Conservation (phyloP, 2,888 invertebrate species). For the Matsumyia berberina region DNA sequence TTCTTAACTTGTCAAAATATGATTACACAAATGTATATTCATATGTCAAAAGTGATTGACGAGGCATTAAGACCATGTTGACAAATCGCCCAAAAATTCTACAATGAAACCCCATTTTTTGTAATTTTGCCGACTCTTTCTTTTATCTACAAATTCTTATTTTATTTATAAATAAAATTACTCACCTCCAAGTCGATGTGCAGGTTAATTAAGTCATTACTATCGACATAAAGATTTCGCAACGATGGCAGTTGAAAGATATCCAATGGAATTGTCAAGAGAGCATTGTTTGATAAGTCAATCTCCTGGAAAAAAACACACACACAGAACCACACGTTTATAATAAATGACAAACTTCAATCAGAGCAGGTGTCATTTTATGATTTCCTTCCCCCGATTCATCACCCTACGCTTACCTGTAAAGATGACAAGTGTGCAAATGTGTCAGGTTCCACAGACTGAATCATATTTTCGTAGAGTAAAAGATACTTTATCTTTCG, state of each 20-base stretch:
- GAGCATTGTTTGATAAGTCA: slow-evolving; percentile 83
- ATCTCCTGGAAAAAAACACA: slow-evolving; percentile 81
- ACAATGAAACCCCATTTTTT: no score
- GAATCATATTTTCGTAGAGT: slow-evolving; percentile 84
- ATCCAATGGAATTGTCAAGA: slow-evolving; percentile 83
- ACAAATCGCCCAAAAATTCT: slow-evolving; percentile 7
- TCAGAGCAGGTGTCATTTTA: slow-evolving; percentile 20
- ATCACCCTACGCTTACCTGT: slow-evolving; percentile 80
- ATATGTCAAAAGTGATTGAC: slow-evolving; percentile 20
- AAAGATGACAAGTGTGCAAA: slow-evolving; percentile 82
- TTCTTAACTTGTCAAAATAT: not conserved
- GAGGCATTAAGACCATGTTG: slow-evolving; percentile 11
- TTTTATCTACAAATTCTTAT: not conserved
- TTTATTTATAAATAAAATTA: slow-evolving; percentile 16
- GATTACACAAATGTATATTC: no score
- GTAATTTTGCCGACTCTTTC: not conserved
- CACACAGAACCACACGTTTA: not conserved
- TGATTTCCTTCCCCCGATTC: slow-evolving; percentile 14
- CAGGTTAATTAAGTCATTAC: slow-evolving; percentile 81
- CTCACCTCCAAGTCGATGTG: slow-evolving; percentile 80
- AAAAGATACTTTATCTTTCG: slow-evolving; percentile 81
- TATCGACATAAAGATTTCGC: slow-evolving; percentile 87
- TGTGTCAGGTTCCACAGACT: slow-evolving; percentile 83
- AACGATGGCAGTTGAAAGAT: slow-evolving; percentile 86
- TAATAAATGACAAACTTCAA: slow-evolving; percentile 31